phyloP scores from a whole-genome alignment of 2,113 vertebrate genomes.

The Cavia aperea region DNA sequence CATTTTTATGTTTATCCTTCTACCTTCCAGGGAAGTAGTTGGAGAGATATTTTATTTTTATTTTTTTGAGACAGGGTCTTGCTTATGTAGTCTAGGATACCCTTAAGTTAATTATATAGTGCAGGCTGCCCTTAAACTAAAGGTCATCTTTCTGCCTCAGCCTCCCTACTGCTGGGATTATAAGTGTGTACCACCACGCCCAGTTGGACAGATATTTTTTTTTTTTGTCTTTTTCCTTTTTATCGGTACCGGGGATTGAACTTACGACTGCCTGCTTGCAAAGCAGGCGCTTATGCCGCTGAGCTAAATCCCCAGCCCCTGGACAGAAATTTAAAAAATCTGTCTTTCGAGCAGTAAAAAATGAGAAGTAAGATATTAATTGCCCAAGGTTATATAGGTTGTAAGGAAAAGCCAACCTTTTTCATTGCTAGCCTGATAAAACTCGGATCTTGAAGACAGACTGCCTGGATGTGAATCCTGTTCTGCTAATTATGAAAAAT shows the following conservation, averaged over 20 bases:
- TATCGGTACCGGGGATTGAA: too few relatives aligned
- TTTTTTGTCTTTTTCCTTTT: too few relatives aligned
- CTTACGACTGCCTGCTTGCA: too few relatives aligned
- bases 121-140: not conserved
- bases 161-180: not conserved
- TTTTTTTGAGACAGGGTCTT: not conserved
- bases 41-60: not conserved
- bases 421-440: not conserved
- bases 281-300: too few relatives aligned
- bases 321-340: not conserved
- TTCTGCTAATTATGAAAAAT: not conserved
- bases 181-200: not conserved
- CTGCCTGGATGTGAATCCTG: not conserved
- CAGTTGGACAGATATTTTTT: not conserved
- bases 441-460: too few relatives aligned
- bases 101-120: not conserved
- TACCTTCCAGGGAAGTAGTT: not conserved
- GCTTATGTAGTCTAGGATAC: not conserved
- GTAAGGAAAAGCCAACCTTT: not conserved
- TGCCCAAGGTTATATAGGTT: not conserved
- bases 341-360: not conserved
- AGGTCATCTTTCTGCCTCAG: not conserved
- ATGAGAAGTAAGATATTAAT: not conserved
- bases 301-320: too few relatives aligned
- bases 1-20: not conserved